These are phyloP conservation scores for Dunckerocampus dactyliophorus DNA, from an alignment of 2,113 vertebrate species.

Conservation along the genomic window DNA sequence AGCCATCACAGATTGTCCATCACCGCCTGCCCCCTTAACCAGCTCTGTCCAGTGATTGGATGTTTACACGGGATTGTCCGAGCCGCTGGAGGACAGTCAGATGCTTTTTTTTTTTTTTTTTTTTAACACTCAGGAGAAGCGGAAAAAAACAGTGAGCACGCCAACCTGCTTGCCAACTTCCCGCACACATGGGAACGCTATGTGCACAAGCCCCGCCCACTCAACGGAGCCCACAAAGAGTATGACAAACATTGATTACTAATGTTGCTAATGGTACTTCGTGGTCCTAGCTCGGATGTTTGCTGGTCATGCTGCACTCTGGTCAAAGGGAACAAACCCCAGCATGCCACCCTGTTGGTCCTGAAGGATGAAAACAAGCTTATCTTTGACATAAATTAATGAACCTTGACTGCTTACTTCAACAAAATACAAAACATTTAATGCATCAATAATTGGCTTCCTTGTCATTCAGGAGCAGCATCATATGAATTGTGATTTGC, in stretches of 20 bases:
- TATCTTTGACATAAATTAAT: neutral
- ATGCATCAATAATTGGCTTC: too few species aligned
- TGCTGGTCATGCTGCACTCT: conserved; percentile 21
- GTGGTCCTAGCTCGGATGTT: conserved; percentile 17
- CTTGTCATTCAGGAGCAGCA: neutral
- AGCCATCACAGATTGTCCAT: conserved; percentile 33
- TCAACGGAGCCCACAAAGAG: neutral
- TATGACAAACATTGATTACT: neutral
- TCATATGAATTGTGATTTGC: neutral
- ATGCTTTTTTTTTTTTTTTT: conserved; percentile 29
- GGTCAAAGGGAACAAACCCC: neutral
- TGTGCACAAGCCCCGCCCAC: neutral
- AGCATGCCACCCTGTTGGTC: too few species aligned
- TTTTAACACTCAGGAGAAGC: conserved; percentile 62
- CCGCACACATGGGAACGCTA: neutral
- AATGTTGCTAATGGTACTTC: neutral
- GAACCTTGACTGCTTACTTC: neutral
- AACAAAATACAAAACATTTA: too few species aligned
- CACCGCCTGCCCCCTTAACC: neutral
- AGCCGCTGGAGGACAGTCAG: conserved; percentile 19
- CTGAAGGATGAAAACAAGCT: too few species aligned
- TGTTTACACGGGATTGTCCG: conserved; percentile 11
- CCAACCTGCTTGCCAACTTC: conserved; percentile 37
- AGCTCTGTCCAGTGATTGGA: conserved; percentile 19
- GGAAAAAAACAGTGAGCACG: conserved; percentile 33